Conservation (phyloP, 2,888 invertebrate species). For the Chironomus tentans region DNA sequence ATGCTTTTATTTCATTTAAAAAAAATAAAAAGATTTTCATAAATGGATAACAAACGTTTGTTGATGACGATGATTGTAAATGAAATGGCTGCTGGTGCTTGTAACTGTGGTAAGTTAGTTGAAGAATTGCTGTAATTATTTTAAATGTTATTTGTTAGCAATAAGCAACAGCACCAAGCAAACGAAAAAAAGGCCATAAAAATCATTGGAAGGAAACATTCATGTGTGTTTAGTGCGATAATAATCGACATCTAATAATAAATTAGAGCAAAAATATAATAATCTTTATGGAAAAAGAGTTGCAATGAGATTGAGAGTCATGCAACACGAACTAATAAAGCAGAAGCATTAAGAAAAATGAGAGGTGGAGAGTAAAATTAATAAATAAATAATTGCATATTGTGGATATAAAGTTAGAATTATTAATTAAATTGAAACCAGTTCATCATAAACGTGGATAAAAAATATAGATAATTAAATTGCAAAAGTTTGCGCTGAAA, state of each 20-base stretch:
- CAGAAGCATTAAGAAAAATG: background rate
- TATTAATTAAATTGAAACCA: background rate
- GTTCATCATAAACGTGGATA: background rate
- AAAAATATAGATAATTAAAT: no score
- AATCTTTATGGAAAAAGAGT: background rate
- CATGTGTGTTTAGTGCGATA: background rate
- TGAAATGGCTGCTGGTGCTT: no score
- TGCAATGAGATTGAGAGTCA: background rate
- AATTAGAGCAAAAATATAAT: background rate
- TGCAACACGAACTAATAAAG: background rate
- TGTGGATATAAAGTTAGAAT: background rate
- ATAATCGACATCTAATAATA: background rate
- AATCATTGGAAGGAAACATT: background rate
- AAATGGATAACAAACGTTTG: background rate
- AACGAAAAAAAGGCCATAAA: background rate
- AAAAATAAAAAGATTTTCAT: background rate
- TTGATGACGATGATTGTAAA: background rate
- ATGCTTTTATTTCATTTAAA: background rate
- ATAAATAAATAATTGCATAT: background rate
- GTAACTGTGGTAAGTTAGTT: background rate
- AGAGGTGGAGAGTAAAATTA: background rate
- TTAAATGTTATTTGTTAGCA: background rate
- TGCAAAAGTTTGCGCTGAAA: no score
- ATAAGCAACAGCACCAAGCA: background rate
- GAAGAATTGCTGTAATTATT: background rate